Evolutionary conservation across 1,140 invertebrate genomes (phyloP).

Genomic region (Latrodectus geometricus): DNA sequence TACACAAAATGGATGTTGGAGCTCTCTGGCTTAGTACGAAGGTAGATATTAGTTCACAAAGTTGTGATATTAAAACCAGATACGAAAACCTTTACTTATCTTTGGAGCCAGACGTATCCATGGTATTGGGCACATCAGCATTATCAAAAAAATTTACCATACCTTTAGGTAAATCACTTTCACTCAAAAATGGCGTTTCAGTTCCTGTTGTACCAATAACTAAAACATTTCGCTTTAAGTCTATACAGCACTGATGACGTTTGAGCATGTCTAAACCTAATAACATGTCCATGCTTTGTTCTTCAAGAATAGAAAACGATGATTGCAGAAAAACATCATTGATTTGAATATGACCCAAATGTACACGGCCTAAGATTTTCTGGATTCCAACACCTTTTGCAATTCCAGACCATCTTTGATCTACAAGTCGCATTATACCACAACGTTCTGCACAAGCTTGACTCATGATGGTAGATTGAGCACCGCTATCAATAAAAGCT

Average conservation of each 20-base stretch:
- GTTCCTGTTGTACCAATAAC: slow-evolving; percentile 96
- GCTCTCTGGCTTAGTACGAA: not conserved
- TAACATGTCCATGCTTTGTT: slow-evolving; percentile 99
- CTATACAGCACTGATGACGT: slow-evolving; percentile 95
- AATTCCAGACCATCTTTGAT: slow-evolving; percentile 92
- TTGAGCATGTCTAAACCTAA: slow-evolving; percentile 97
- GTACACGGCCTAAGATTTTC: slow-evolving; percentile 93
- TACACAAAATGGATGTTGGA: too few relatives aligned
- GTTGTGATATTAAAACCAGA: not conserved
- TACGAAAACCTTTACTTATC: not conserved
- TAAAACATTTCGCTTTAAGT: slow-evolving; percentile 89
- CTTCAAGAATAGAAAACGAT: slow-evolving; percentile 96
- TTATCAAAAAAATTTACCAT: not conserved
- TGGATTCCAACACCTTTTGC: slow-evolving; percentile 96
- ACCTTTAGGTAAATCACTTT: slow-evolving; percentile 84
- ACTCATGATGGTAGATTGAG: slow-evolving; percentile 95
- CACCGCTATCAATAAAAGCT: slow-evolving; percentile 97
- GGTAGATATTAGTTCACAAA: not conserved
- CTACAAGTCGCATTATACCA: slow-evolving; percentile 95
- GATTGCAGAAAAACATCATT: slow-evolving; percentile 93
- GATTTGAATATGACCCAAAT: slow-evolving; percentile 96
- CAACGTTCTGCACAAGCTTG: slow-evolving; percentile 90
- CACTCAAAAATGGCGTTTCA: slow-evolving; percentile 88
- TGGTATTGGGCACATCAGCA: not conserved
- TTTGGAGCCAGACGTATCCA: too few relatives aligned